phyloP scores from a whole-genome alignment of 2,888 invertebrate species.

The Pyrocoelia pectoralis region DNA sequence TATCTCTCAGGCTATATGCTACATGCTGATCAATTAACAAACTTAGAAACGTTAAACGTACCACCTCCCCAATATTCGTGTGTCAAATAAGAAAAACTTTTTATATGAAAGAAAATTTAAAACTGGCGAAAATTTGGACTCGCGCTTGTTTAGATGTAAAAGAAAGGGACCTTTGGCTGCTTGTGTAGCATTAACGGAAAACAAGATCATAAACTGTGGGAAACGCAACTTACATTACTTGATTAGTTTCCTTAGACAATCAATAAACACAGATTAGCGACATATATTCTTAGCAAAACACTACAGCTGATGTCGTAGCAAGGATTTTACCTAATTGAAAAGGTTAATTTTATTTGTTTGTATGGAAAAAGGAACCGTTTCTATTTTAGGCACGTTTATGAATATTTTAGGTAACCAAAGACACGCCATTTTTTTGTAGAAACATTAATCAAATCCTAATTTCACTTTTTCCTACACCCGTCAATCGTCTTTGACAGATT shows the following conservation, averaged over 20 bases:
- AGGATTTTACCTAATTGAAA: not conserved
- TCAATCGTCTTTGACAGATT: too few relatives aligned
- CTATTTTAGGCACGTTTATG: not conserved
- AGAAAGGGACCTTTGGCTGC: not conserved
- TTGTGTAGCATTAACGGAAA: not conserved
- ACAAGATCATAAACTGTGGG: slow-evolving; percentile 7
- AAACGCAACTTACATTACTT: slow-evolving; percentile 4
- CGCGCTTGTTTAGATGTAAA: not conserved
- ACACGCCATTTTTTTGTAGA: too few relatives aligned
- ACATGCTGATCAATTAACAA: slow-evolving; percentile 53
- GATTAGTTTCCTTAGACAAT: slow-evolving; percentile 8
- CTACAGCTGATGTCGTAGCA: not conserved
- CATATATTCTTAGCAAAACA: slow-evolving; percentile 5
- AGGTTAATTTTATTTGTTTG: not conserved
- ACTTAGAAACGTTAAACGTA: slow-evolving; percentile 33
- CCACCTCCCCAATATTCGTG: slow-evolving; percentile 8
- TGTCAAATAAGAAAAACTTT: too few relatives aligned
- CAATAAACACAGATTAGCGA: slow-evolving; percentile 6
- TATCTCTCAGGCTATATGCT: slow-evolving; percentile 51
- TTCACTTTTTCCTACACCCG: too few relatives aligned
- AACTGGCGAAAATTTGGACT: not conserved
- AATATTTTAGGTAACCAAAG: not conserved
- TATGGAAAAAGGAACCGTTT: not conserved
- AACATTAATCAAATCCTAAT: too few relatives aligned
- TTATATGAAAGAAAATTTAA: too few relatives aligned